Evolutionary conservation across 30 jellyfish, hydroid and myxozoan genomes (phyloP), one percentile per base, ranked within the genome.

Genomic region (Nemopilema nomurai): DNA sequence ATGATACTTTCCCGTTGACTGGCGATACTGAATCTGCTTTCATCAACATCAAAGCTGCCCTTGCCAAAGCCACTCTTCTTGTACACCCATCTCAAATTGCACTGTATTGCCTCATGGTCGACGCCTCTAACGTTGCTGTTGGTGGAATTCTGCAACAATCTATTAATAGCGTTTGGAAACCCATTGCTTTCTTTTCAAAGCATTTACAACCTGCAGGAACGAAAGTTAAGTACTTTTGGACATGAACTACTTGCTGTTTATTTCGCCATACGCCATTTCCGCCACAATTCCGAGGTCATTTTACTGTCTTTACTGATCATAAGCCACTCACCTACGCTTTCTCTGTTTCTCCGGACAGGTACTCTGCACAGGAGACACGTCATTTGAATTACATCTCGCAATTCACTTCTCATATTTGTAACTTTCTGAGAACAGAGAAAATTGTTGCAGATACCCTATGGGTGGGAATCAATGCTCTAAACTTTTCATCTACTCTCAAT

Each of bases 371-470:
- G 1, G 76, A 79, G 66, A 30, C 31, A 18, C 89, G 89, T 20
- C 89, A 79, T 68, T 29, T 79, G 33, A 89, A 30, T 86, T 29
- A 51, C 74, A 84, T 86, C 31, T 66, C 91, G 16, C 86, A 86
- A 32, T 77, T 76, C 73, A 77, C 92, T 24, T 26, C 76, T 16
- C 78, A 66, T 22, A 69, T 86, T 50, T 76, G 90, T 17, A 77
- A 86, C 74, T 1, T 57, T 19, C 17, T 19, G 20, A 93, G 95
- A n/a, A 78, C 49, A 71, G 78, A 86, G 71, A 77, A 86, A 6
- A n/a, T 26, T 62, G 91, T 62, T 49, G 95, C 95, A 13, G 87
- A 86, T 68, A 92, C 95, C 50, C 85, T 86, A 6, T 41, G 89
- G n/a, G 33, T 63, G 25, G 83, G n/a, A 16, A 50, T 65, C 81